Conservation (phyloP, 1,140 invertebrate genomes). For the Myzus persicae region DNA sequence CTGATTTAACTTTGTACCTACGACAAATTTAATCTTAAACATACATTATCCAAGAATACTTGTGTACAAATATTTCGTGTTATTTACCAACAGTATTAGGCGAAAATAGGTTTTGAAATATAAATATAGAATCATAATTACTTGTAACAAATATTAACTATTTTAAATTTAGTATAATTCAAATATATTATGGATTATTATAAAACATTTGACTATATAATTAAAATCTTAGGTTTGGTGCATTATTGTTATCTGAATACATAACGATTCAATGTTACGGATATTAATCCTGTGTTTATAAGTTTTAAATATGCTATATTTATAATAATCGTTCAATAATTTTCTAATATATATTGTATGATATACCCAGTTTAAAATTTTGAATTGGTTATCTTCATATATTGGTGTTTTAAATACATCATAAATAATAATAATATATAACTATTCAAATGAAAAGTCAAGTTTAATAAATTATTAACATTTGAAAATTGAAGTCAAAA, state of each 20-base stretch:
- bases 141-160: not conserved
- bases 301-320: no score
- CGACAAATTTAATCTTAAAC: not conserved
- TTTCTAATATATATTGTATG: not conserved
- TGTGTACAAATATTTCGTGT: not conserved
- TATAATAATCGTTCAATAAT: not conserved
- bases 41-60: not conserved
- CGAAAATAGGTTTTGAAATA: not conserved
- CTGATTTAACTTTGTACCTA: not conserved
- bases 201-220: no score
- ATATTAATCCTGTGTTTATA: no score
- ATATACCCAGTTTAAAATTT: not conserved
- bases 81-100: not conserved
- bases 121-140: not conserved
- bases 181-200: no score
- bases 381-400: not conserved
- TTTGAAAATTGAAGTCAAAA: not conserved
- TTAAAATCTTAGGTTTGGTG: no score
- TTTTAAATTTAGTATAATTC: not conserved
- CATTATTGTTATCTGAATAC: no score
- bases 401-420: not conserved
- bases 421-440: not conserved
- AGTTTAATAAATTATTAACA: not conserved
- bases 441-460: not conserved
- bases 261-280: no score